A percentile compares a stretch with the other conserved stretches of the same genome.
phyloP scores from a whole-genome alignment of 30 jellyfish, hydroid and myxozoan genomes.

The Rhopilema esculentum region DNA sequence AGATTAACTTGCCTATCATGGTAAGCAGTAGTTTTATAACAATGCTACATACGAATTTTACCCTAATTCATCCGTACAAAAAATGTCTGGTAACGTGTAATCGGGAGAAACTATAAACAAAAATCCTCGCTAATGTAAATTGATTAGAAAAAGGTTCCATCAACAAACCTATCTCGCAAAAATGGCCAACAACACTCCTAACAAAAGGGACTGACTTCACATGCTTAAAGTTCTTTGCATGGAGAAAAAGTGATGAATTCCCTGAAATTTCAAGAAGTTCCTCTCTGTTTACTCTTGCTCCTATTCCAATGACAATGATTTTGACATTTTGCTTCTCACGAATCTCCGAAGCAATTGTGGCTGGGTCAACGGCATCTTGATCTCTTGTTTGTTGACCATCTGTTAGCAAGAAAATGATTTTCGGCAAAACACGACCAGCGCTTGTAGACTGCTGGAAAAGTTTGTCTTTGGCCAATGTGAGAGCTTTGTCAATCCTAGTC shows the following conservation, averaged over 20 bases:
- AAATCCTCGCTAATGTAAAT: too few relatives aligned
- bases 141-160: too few relatives aligned
- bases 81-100: too few relatives aligned
- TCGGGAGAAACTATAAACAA: too few relatives aligned
- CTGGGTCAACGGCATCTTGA: constrained; percentile 85
- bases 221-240: constrained; percentile 59
- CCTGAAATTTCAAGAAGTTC: constrained; percentile 83
- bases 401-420: constrained; percentile 73
- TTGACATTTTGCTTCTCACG: constrained; percentile 52
- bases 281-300: constrained; percentile 63
- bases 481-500: constrained; percentile 90
- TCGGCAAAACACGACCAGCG: constrained; percentile 79
- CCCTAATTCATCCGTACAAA: too few relatives aligned
- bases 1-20: too few relatives aligned
- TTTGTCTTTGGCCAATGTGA: constrained; percentile 65
- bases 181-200: constrained; percentile 11
- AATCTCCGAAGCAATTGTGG: constrained; percentile 72
- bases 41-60: too few relatives aligned
- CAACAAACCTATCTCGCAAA: not conserved
- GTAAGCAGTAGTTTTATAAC: too few relatives aligned
- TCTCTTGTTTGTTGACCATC: constrained; percentile 91
- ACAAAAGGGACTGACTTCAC: constrained; percentile 58
- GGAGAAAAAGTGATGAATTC: constrained; percentile 24
- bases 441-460: constrained; percentile 60
- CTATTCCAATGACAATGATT: constrained; percentile 81